phyloP scores from a whole-genome alignment of 1,140 invertebrate genomes.

The Listronotus bonariensis region DNA sequence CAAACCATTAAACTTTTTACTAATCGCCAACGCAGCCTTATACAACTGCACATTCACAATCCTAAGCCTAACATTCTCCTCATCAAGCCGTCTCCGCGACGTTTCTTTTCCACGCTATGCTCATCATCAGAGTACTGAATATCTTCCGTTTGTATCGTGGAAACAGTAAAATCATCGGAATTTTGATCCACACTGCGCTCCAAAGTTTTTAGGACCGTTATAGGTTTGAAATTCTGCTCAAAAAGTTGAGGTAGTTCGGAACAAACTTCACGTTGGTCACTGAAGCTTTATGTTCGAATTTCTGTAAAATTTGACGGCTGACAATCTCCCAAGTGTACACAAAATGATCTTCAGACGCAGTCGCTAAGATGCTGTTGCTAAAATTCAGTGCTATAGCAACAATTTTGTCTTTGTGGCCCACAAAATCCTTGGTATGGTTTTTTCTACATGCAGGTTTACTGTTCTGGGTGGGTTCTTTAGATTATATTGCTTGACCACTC shows the following conservation, averaged over 20 bases:
- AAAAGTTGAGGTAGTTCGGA: conserved; percentile 43
- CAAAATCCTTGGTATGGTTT: conserved; percentile 58
- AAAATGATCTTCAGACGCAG: conserved; percentile 73
- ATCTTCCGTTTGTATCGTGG: conserved; percentile 38
- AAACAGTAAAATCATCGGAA: conserved; percentile 35
- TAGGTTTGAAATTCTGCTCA: conserved; percentile 42
- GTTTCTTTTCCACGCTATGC: conserved; percentile 19
- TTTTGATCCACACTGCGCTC: conserved; percentile 41
- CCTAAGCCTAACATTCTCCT: conserved; percentile 41
- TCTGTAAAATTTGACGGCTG: conserved; percentile 72
- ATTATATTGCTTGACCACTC: conserved; percentile 70
- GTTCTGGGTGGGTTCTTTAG: conserved; percentile 68
- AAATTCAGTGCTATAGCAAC: conserved; percentile 72
- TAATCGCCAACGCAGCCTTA: conserved; percentile 37
- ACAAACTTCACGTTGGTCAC: conserved; percentile 66
- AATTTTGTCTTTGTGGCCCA: conserved; percentile 69
- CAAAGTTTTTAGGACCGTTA: conserved; percentile 42
- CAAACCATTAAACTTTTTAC: conserved; percentile 36
- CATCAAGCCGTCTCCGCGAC: conserved; percentile 25
- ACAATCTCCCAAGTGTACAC: conserved; percentile 80
- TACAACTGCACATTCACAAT: conserved; percentile 46
- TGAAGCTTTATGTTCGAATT: conserved; percentile 71
- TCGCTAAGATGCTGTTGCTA: conserved; percentile 70
- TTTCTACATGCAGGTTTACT: conserved; percentile 68
- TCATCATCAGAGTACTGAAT: conserved; percentile 44